Base-by-base conservation (phyloP, 2,888 invertebrate species). In the Asteroscopus sphinx region DNA sequence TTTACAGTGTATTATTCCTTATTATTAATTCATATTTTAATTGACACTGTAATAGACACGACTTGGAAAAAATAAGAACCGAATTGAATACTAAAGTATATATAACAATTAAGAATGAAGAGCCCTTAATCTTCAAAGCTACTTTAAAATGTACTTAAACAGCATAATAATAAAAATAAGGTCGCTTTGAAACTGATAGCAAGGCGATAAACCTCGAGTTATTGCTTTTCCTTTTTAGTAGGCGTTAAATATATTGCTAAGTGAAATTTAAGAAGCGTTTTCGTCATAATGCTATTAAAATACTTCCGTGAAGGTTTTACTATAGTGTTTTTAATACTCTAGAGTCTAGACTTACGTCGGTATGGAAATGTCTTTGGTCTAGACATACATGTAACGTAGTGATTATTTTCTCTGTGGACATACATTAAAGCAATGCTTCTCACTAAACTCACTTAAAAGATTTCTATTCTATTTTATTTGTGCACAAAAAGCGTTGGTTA, bases 201-300 rank as follows among this genome's bases (percentile, higher is more conserved):
- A 48, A 36, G 12, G 35, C 51, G 56, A 55, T 68, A 40, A 66
- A 67, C 40, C 44, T 30, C 63, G 16, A 63, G 56, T 68, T 57
- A 67, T 53, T 57, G 68, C 67, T 58, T 16, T 11, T 57, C 42
- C n/a, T 47, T 57, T 45, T 63, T 44, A 25, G 37, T 40, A 67
- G 67, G 67, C 67, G 67, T 52, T 63, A 39, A 52, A 64, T 47
- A 62, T 51, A 44, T 66, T 68, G 63, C 68, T 68, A 68, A 57
- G 52, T 52, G 40, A 52, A 52, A 26, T 57, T 63, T 49, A 48
- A 52, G 35, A 67, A 57, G 68, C 68, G 52, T 57, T 68, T 44
- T 41, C 51, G 39, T 42, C 4, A 12, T 39, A 39, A 15, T 25
- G 12, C 30, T 42, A n/a, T n/a, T n/a, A n/a, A n/a, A n/a, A n/a